Evolutionary conservation across 1,140 invertebrate genomes (phyloP).

Genomic region (Pogonognathellus flavescens): DNA sequence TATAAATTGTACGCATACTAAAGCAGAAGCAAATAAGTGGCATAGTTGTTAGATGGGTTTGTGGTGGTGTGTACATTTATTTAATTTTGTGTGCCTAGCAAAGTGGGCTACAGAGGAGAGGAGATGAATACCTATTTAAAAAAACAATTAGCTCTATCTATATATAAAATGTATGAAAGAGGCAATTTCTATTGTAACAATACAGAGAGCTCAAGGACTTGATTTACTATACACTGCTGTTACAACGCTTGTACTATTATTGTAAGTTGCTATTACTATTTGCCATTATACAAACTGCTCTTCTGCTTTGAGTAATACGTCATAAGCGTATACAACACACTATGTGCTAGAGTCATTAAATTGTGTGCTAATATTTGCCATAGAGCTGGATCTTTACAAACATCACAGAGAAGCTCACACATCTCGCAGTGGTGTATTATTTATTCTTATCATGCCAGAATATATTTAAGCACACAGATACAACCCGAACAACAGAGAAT

Average conservation of each 20-base stretch:
- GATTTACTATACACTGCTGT: slow-evolving; percentile 4
- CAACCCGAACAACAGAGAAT: no score
- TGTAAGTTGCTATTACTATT: not conserved
- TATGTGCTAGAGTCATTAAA: not conserved
- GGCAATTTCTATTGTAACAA: not conserved
- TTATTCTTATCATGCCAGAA: no score
- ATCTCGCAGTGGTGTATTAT: no score
- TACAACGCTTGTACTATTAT: not conserved
- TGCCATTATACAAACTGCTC: not conserved
- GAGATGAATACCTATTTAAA: not conserved
- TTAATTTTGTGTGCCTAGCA: not conserved
- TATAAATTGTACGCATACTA: not conserved
- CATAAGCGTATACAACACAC: not conserved
- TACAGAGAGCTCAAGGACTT: slow-evolving; percentile 19
- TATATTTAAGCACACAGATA: no score
- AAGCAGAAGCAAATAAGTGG: not conserved
- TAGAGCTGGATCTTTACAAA: not conserved
- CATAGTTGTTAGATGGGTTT: slow-evolving; percentile 2
- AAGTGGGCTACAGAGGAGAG: not conserved
- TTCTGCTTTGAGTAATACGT: not conserved
- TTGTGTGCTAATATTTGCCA: not conserved
- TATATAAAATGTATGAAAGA: slow-evolving; percentile 23
- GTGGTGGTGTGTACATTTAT: not conserved
- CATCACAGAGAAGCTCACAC: not conserved
- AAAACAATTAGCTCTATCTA: not conserved